Percentiles rank a stretch among this genome's conserved stretches.
These are phyloP conservation scores for Hylaeus volcanicus DNA, from an alignment of 1,140 invertebrate species.

Conservation along the genomic window DNA sequence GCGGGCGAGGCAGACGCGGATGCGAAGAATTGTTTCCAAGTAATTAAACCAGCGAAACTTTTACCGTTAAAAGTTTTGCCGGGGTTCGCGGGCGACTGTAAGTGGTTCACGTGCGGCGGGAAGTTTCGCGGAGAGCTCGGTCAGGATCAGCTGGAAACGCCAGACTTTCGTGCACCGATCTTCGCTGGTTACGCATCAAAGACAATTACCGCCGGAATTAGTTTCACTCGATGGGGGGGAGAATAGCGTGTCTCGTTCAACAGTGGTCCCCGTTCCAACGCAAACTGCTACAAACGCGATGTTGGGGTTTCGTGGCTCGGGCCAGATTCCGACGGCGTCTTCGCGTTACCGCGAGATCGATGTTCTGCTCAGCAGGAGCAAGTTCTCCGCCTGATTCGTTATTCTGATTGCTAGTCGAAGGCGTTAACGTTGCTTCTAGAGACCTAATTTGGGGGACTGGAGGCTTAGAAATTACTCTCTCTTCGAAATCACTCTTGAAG, in stretches of 20 bases:
- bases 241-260: background rate
- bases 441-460: too few relatives aligned
- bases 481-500: too few relatives aligned
- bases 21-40: conserved; percentile 78
- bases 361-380: too few relatives aligned
- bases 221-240: background rate
- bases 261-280: background rate
- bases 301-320: background rate
- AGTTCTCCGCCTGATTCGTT: too few relatives aligned
- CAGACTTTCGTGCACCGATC: background rate
- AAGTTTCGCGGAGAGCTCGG: conserved; percentile 64
- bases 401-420: too few relatives aligned
- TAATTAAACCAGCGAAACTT: conserved; percentile 79
- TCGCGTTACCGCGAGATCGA: background rate
- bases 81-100: conserved; percentile 30
- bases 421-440: too few relatives aligned
- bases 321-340: background rate
- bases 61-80: conserved; percentile 76
- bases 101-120: conserved; percentile 65
- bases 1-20: background rate
- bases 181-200: background rate
- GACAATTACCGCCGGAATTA: background rate
- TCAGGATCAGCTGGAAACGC: conserved; percentile 47
- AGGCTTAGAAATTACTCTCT: too few relatives aligned
- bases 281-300: background rate